Evolutionary conservation across 2,888 invertebrate genomes (phyloP).

Genomic region (Agrypnus murinus): DNA sequence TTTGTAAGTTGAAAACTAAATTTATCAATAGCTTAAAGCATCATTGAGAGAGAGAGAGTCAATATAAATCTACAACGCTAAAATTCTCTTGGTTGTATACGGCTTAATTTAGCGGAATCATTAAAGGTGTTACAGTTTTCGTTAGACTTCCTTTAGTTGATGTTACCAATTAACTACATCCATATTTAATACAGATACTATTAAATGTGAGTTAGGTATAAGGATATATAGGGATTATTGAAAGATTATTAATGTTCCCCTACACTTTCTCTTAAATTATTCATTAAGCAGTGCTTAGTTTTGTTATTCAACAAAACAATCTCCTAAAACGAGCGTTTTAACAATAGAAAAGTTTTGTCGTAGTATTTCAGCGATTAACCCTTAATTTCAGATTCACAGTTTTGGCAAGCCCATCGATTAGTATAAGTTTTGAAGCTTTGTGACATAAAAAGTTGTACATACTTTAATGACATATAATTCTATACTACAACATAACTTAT

Average conservation of each 20-base stretch:
- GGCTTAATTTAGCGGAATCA: not conserved
- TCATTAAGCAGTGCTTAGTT: slow-evolving; percentile 19
- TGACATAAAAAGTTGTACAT: no score
- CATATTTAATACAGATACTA: slow-evolving; percentile 9
- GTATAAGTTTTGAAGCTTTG: no score
- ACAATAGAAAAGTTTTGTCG: not conserved
- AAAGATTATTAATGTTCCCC: slow-evolving; percentile 26
- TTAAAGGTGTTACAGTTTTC: no score
- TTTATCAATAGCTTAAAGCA: slow-evolving; percentile 37
- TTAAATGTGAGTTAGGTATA: slow-evolving; percentile 21
- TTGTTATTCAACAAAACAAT: slow-evolving; percentile 22
- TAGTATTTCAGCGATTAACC: not conserved
- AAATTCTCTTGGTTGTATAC: no score
- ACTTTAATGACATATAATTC: no score
- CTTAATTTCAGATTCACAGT: not conserved
- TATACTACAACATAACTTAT: no score
- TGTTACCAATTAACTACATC: not conserved
- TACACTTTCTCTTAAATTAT: slow-evolving; percentile 23
- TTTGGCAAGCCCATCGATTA: not conserved
- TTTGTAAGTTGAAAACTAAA: slow-evolving; percentile 54
- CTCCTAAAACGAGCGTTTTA: slow-evolving; percentile 1
- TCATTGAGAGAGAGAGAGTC: no score
- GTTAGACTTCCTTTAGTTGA: not conserved
- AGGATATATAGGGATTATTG: slow-evolving; percentile 12
- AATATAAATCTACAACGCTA: no score